Evolutionary conservation across 2,888 invertebrate species (phyloP), one percentile per base, ranked within the genome.

Genomic region (Andrena marginata): DNA sequence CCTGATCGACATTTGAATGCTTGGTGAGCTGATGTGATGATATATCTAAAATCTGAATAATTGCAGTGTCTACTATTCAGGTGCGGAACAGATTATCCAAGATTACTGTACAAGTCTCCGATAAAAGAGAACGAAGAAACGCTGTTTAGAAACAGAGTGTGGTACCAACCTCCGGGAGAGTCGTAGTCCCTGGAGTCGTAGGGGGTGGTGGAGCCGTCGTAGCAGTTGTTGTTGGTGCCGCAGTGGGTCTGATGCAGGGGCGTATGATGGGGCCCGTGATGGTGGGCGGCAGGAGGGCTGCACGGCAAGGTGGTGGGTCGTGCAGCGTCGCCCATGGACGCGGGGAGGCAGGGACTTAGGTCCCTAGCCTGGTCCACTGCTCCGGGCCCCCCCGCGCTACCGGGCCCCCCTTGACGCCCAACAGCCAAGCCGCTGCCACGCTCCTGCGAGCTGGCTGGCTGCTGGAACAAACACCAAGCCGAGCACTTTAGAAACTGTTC

Each of bases 271-370:
- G 90, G 74, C 80, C 89, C 91, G 87, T 93, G 92, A 84, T 92
- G 92, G 85, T 93, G 92, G 85, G 91, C 92, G 82, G 95, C 95
- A 82, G 96, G 92, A 87, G 93, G 94, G 88, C 95, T 95, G 70
- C 95, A 96, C 74, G 95, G 95, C 84, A 95, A 95, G 82, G 95
- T 96, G 82, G 96, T 96, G 87, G 94, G 95, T 87, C 93, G 90
- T 74, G 92, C 93, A 82, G 94, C 94, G 95, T 95, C 95, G 87
- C 95, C 95, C 95, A 95, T 95, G 90, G 95, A 95, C 91, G 96
- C 96, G 77, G 97, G 97, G 85, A 97, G 96, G 92, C 96, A 97
- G 89, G 97, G 97, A 92, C 97, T 97, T 87, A 97, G 95, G 92
- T 97, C 97, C 91, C 96, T 96, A 89, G 96, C 96, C 92, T 96